phyloP scores from a whole-genome alignment of 2,888 invertebrate genomes.

The Limnephilus marmoratus region DNA sequence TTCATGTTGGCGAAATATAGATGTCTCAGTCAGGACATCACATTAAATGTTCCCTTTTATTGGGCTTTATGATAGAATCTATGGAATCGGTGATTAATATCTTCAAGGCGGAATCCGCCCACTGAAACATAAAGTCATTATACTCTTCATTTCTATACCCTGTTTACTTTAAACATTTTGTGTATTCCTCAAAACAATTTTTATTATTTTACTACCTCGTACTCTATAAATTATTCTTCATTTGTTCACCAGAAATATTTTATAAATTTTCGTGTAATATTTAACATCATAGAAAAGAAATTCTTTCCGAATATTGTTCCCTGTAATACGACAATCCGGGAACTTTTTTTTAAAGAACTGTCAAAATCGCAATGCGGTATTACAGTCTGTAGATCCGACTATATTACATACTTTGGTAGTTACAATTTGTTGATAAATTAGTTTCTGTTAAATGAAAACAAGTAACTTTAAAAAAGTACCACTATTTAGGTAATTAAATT shows the following conservation, averaged over 20 bases:
- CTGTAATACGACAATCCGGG: too few relatives aligned
- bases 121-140: slow-evolving; percentile 41
- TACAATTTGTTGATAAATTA: not conserved
- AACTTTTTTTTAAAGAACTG: too few relatives aligned
- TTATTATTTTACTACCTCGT: not conserved
- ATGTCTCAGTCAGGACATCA: slow-evolving; percentile 60
- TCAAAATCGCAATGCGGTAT: too few relatives aligned
- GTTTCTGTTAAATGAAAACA: not conserved
- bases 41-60: slow-evolving; percentile 60
- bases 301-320: too few relatives aligned
- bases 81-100: slow-evolving; percentile 54
- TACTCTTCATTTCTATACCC: not conserved
- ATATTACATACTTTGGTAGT: not conserved
- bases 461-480: too few relatives aligned
- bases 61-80: slow-evolving; percentile 21
- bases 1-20: slow-evolving; percentile 64
- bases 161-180: slow-evolving; percentile 25
- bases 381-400: too few relatives aligned
- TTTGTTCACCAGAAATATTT: not conserved
- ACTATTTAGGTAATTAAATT: too few relatives aligned
- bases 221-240: not conserved
- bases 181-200: not conserved
- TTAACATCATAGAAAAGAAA: too few relatives aligned
- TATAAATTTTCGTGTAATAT: too few relatives aligned
- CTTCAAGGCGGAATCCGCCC: slow-evolving; percentile 36